Conservation (phyloP, 2,113 vertebrate genomes). For the Uropsilus gracilis region DNA sequence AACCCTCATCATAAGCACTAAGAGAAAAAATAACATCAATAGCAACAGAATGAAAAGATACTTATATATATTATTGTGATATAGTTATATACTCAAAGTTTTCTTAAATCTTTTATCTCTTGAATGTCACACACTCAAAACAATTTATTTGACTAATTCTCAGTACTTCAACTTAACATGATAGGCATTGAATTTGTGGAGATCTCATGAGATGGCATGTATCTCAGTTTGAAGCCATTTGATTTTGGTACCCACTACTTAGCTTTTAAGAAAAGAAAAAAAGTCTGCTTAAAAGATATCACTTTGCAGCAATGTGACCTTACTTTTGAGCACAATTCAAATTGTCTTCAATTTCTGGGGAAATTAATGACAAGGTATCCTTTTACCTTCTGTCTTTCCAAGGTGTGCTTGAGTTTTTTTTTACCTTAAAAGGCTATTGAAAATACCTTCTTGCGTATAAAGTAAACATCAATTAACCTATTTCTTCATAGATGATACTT, state of each 20-base stretch:
- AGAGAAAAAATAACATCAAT: constrained; percentile 1
- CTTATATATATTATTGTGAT: not conserved
- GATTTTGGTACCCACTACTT: not conserved
- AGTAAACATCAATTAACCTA: not conserved
- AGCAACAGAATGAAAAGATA: constrained; percentile 7
- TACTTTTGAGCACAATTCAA: constrained; percentile 48
- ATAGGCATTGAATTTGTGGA: not conserved
- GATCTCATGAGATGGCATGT: not conserved
- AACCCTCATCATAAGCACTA: constrained; percentile 6
- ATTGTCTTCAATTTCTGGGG: constrained; percentile 34
- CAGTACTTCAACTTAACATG: not conserved
- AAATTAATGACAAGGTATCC: constrained; percentile 4
- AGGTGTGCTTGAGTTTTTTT: not conserved
- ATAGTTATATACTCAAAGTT: not conserved
- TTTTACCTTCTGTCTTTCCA: not conserved
- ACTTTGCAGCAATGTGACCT: not conserved
- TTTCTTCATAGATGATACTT: constrained; percentile 27
- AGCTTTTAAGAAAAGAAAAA: constrained; percentile 24
- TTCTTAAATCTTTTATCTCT: not conserved
- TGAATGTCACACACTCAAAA: not conserved
- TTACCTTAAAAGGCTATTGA: constrained; percentile 1
- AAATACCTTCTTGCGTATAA: constrained; percentile 15
- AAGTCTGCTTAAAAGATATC: not conserved
- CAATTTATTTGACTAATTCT: constrained; percentile 5
- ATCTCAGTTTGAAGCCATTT: not conserved